Conservation (phyloP, 2,888 invertebrate species). For the Lysandra coridon region DNA sequence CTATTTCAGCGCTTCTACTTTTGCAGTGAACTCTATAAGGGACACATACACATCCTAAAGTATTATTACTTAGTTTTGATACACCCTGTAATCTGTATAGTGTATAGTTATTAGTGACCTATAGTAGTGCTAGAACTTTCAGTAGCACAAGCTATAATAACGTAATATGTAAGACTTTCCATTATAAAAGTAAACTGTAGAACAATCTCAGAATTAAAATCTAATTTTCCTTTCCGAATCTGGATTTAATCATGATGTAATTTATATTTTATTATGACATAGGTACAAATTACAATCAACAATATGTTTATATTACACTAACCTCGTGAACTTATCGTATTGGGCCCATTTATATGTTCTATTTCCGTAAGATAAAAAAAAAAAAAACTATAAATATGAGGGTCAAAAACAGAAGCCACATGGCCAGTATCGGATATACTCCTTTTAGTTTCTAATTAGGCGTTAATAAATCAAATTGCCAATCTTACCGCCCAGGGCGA, state of each 20-base stretch:
- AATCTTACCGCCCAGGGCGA: conserved; percentile 20
- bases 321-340: conserved; percentile 5
- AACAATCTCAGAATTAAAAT: not conserved
- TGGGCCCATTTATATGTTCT: conserved; percentile 7
- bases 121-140: not conserved
- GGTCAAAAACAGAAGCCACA: conserved; percentile 1
- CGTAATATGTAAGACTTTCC: not conserved
- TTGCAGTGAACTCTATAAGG: no score
- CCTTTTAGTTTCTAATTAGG: conserved; percentile 10
- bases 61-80: no score
- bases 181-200: no score
- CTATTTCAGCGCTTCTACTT: no score
- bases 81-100: no score
- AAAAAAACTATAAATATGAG: not conserved
- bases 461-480: not conserved
- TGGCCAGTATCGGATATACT: not conserved
- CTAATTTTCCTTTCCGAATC: not conserved
- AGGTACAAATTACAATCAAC: not conserved
- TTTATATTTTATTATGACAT: not conserved
- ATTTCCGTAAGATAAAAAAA: not conserved
- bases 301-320: not conserved
- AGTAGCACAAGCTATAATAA: not conserved
- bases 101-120: not conserved
- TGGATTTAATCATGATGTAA: not conserved
- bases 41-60: no score